A percentile compares a stretch with the other conserved stretches of the same genome.
Evolutionary conservation across 2,797 vertebrate genomes (phyloP).

Genomic region (Coregonus ussuriensis): DNA sequence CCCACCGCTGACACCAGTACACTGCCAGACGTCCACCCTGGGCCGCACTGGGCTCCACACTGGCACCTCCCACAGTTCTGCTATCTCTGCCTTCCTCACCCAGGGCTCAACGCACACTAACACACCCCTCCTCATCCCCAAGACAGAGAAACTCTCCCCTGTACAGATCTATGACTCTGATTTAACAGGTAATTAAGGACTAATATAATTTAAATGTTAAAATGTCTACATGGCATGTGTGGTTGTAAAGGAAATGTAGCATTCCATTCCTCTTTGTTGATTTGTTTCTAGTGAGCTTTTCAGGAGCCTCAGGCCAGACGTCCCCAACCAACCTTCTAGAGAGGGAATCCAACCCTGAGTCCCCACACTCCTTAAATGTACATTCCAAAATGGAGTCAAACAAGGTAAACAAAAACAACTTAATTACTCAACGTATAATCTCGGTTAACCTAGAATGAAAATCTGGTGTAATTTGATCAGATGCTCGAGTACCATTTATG

Average conservation of each 20-base stretch:
- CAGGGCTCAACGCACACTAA: conserved; percentile 51
- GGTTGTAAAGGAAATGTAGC: neutral
- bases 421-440: neutral
- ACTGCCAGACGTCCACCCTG: conserved; percentile 46
- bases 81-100: conserved; percentile 62
- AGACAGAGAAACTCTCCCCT: conserved; percentile 88
- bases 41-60: conserved; percentile 38
- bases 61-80: conserved; percentile 52
- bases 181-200: conserved; percentile 59
- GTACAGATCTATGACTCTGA: conserved; percentile 76
- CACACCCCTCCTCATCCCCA: conserved; percentile 78
- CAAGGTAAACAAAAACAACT: conserved; percentile 71
- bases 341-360: conserved; percentile 62
- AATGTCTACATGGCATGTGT: neutral
- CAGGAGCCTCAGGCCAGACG: conserved; percentile 66
- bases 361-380: conserved; percentile 47
- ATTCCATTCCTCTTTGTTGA: neutral
- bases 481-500: no score
- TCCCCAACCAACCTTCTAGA: conserved; percentile 64
- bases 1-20: conserved; percentile 40
- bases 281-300: conserved; percentile 71
- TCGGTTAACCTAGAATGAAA: no score
- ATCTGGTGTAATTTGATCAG: no score
- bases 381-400: conserved; percentile 77
- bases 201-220: neutral